Evolutionary conservation across 2,888 invertebrate species (phyloP).

Genomic region (Scelioninae gen. 1): DNA sequence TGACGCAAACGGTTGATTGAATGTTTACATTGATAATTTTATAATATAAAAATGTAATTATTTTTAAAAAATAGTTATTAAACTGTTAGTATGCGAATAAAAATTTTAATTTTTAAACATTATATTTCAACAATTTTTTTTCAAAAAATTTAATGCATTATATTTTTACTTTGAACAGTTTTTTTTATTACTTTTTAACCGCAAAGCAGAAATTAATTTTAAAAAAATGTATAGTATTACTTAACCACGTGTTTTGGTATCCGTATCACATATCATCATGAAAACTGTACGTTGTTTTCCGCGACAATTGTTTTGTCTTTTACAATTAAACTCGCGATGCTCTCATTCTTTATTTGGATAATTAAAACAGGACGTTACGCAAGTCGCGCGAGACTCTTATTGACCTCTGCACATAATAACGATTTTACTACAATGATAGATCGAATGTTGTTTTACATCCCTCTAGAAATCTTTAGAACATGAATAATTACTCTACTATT

Average conservation of each 20-base stretch:
- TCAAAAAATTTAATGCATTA: no score
- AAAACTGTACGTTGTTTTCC: slow-evolving; percentile 38
- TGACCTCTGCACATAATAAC: slow-evolving; percentile 4
- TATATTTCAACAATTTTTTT: no score
- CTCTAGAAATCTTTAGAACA: slow-evolving; percentile 6
- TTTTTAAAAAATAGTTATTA: no score
- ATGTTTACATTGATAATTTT: neutral
- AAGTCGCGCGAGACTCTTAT: slow-evolving; percentile 20
- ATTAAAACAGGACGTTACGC: slow-evolving; percentile 53
- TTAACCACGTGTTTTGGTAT: slow-evolving; percentile 1
- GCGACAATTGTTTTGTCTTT: slow-evolving; percentile 35
- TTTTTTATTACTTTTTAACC: no score
- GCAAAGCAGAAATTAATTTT: no score
- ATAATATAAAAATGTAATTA: no score
- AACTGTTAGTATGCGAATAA: no score
- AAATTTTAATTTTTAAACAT: no score
- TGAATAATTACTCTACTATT: slow-evolving; percentile 25
- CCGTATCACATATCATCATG: slow-evolving; percentile 9
- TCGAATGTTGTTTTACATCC: neutral
- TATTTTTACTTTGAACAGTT: no score
- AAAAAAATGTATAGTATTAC: slow-evolving; percentile 7
- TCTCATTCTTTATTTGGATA: slow-evolving; percentile 46
- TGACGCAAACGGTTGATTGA: neutral
- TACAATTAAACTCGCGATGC: slow-evolving; percentile 35
- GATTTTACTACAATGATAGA: neutral